phyloP scores from a whole-genome alignment of 2,113 vertebrate species.

The Eublepharis macularius region DNA sequence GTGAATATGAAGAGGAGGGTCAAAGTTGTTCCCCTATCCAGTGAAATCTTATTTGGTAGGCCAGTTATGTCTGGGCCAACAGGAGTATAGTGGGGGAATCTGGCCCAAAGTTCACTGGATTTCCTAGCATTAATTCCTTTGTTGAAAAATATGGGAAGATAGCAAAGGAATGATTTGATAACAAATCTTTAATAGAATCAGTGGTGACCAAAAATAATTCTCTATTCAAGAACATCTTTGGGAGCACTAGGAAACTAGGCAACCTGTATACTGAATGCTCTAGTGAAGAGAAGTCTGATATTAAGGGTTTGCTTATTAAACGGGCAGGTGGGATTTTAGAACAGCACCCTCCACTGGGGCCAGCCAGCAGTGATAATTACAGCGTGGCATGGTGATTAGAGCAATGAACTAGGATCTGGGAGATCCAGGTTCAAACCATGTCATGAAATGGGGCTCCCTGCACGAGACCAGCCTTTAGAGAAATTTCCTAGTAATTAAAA shows the following conservation, averaged over 20 bases:
- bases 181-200: no score
- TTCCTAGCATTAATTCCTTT: not conserved
- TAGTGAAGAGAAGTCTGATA: not conserved
- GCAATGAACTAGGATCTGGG: no score
- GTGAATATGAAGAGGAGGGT: not conserved
- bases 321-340: no score
- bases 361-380: no score
- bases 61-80: not conserved
- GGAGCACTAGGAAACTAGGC: not conserved
- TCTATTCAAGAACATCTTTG: not conserved
- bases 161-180: not conserved
- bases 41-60: not conserved
- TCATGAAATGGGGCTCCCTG: no score
- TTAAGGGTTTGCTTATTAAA: not conserved
- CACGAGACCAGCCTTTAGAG: no score
- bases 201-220: not conserved
- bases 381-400: no score
- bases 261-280: not conserved
- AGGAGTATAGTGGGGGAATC: not conserved
- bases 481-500: no score
- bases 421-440: no score
- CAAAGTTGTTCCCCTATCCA: not conserved
- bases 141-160: not conserved
- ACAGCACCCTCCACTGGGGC: no score
- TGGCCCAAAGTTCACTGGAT: not conserved